These are phyloP conservation scores for Mastigias papua DNA, from an alignment of 30 jellyfish, hydroid and myxozoan species.

Conservation along the genomic window DNA sequence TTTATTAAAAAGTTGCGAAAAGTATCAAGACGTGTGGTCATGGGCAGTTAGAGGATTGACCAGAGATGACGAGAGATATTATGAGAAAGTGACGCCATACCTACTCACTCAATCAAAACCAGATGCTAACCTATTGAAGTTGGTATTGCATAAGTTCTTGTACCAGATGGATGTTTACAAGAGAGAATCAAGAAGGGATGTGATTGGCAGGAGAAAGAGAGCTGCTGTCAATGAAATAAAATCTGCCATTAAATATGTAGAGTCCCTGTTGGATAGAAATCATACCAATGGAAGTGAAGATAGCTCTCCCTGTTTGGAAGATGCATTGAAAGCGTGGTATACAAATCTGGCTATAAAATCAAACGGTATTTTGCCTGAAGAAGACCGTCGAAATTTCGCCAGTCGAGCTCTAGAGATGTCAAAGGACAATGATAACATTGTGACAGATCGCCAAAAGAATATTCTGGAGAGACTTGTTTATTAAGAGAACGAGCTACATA, in stretches of 20 bases:
- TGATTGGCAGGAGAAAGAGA: neutral
- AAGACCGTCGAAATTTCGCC: neutral
- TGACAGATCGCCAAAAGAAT: too few species aligned
- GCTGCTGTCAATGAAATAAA: neutral
- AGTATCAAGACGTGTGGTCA: neutral
- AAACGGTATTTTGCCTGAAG: neutral
- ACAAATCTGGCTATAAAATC: neutral
- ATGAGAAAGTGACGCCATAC: neutral
- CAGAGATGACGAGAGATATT: neutral
- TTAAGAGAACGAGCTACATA: too few species aligned
- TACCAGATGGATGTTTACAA: neutral
- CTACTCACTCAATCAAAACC: conserved; percentile 4
- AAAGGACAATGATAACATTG: neutral
- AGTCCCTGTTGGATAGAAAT: neutral
- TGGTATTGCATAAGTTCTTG: neutral
- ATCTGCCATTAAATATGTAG: neutral
- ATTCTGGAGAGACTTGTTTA: too few species aligned
- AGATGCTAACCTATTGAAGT: neutral
- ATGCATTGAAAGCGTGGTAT: neutral
- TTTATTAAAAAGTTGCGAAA: neutral
- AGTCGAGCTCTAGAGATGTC: neutral
- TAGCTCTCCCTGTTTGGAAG: neutral
- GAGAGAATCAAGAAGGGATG: neutral
- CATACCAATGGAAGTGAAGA: too few species aligned
- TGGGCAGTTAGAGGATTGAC: neutral